Base-by-base conservation (phyloP, 2,113 vertebrate genomes). In the Dipodomys spectabilis region DNA sequence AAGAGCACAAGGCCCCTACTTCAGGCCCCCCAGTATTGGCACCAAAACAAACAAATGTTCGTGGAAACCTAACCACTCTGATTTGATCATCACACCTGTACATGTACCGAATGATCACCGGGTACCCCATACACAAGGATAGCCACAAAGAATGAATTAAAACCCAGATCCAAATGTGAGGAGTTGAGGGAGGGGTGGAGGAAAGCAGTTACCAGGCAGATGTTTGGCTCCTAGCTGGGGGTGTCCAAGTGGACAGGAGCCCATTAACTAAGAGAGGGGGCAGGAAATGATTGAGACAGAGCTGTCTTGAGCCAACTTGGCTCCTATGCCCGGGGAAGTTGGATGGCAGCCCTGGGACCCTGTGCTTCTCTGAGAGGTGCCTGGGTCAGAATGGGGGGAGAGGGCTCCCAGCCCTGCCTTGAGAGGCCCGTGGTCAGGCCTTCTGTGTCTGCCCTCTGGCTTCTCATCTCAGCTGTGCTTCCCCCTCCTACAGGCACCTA, bases 401-500 rank as follows among this genome's bases (percentile, higher is more conserved):
- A 7, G 8, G 67, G n/a, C 13, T 6, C 20, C 18, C 15, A 65
- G n/a, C 28, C 53, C 32, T 53, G 49, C n/a, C 5, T 7, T 30
- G 27, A 12, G 2, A 13, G 6, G 28, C 2, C 27, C 6, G 0
- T 0, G 6, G 2, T 44, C 8, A 2, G 53, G 25, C 5, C 5
- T 1, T 62, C 23, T 81, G 15, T 35, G 12, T 6, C 10, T 4
- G 45, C 7, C 69, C 68, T 1, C 0, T 1, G 49, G 6, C 57
- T 62, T 91, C 67, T 15, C 28, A 95, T 45, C 44, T 72, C 77
- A 23, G 0, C 60, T 39, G 20, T 80, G 53, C 16, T 74, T 49
- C 49, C 25, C 57, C 9, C 27, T 2, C 25, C 89, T 23, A 1
- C 84, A 96, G 96, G 95, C 39, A 94, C 71, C 4, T 99, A 99